Evolutionary conservation across 2,888 invertebrate species (phyloP).

Genomic region (Chromoteleia sp.): DNA sequence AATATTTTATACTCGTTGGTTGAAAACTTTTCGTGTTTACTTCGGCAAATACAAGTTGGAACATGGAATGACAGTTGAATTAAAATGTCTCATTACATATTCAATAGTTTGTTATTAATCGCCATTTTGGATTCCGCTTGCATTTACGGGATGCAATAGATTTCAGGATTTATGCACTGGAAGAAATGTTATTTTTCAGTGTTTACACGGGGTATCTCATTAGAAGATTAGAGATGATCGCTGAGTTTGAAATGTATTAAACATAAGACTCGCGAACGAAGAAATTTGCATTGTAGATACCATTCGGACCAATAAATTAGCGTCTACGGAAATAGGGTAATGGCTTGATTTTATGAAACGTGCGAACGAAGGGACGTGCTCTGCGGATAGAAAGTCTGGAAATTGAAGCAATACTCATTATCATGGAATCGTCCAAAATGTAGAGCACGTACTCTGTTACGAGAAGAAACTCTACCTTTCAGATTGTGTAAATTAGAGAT

Average conservation of each 20-base stretch:
- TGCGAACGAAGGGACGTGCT: constrained; percentile 49
- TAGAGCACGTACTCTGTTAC: constrained; percentile 47
- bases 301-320: constrained; percentile 48
- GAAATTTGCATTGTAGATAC: constrained; percentile 53
- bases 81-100: too few relatives aligned
- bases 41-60: too few relatives aligned
- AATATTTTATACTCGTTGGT: too few relatives aligned
- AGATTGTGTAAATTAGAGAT: constrained; percentile 22
- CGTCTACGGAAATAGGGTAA: constrained; percentile 53
- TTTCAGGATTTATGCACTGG: constrained; percentile 15
- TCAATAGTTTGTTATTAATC: background rate
- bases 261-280: constrained; percentile 42
- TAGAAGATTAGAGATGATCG: constrained; percentile 43
- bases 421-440: constrained; percentile 51
- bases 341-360: constrained; percentile 59
- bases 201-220: constrained; percentile 14
- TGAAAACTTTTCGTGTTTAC: too few relatives aligned
- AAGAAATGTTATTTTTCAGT: constrained; percentile 33
- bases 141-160: background rate
- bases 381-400: constrained; percentile 40
- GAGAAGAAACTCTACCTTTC: constrained; percentile 23
- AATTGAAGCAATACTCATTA: constrained; percentile 61
- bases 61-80: too few relatives aligned
- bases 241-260: constrained; percentile 48
- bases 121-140: background rate